Evolutionary conservation across 2,113 vertebrate genomes (phyloP).

Genomic region (Dolichallabes microphthalmus): DNA sequence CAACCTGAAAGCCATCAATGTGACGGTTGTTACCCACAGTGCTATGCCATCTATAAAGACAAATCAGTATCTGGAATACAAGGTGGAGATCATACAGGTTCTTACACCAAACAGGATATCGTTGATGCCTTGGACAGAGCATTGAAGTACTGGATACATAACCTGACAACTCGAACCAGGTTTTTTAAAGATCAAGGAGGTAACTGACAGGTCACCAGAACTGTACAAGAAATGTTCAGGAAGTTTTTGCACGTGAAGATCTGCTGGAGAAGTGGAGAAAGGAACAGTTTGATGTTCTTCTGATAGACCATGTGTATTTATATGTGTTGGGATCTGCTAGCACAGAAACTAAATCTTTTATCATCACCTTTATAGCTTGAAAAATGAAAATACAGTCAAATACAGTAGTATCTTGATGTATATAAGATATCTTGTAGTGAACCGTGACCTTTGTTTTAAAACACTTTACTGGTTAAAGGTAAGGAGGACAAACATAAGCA

Average conservation of each 20-base stretch:
- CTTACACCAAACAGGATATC: conserved; percentile 29
- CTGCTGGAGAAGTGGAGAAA: conserved; percentile 66
- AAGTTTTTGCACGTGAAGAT: conserved; percentile 49
- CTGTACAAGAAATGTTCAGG: conserved; percentile 4
- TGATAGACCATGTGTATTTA: conserved; percentile 53
- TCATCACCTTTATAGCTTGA: conserved; percentile 61
- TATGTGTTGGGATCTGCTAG: conserved; percentile 62
- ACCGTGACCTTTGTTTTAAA: no score
- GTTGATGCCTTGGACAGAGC: conserved; percentile 26
- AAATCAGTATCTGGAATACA: not conserved
- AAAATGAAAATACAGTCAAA: no score
- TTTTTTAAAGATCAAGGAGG: conserved; percentile 30
- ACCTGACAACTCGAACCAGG: conserved; percentile 48
- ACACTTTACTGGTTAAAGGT: no score
- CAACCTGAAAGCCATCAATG: conserved; percentile 56
- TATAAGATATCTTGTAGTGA: no score
- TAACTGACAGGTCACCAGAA: conserved; percentile 32
- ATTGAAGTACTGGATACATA: conserved; percentile 48
- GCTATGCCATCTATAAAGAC: not conserved
- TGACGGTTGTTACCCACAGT: conserved; percentile 56
- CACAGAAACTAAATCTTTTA: conserved; percentile 63
- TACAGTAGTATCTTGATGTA: no score
- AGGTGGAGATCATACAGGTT: conserved; percentile 22
- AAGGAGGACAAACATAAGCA: not conserved
- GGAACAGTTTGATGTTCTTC: conserved; percentile 38